These are phyloP conservation scores for Pituophis catenifer DNA, from an alignment of 2,113 vertebrate species.

Conservation along the genomic window DNA sequence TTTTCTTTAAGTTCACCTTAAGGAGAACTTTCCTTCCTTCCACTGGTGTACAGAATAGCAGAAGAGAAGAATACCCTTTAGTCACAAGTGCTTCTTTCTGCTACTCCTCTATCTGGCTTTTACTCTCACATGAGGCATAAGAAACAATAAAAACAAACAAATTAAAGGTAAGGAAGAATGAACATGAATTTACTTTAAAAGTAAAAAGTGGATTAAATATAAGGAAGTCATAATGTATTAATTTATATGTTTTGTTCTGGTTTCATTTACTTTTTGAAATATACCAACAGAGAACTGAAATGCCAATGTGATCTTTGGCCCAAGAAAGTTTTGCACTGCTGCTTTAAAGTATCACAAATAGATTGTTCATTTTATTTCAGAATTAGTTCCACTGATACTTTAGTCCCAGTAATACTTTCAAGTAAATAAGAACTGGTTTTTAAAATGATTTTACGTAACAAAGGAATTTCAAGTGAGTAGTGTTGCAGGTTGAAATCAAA, in stretches of 20 bases:
- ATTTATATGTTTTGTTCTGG: neutral
- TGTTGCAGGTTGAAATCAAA: neutral
- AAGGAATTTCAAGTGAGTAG: neutral
- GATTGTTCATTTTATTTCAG: neutral
- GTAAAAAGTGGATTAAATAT: neutral
- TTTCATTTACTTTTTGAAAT: neutral
- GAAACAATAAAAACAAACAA: neutral
- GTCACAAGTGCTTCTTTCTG: neutral
- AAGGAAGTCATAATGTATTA: neutral
- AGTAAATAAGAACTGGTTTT: neutral
- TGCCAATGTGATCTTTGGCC: neutral
- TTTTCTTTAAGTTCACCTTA: neutral
- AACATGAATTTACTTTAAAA: neutral
- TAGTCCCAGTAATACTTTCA: neutral
- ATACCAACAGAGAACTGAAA: neutral
- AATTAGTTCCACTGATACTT: neutral
- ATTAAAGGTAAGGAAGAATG: neutral
- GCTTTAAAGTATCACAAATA: neutral
- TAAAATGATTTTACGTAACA: neutral
- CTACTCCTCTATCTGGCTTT: neutral
- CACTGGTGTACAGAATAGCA: neutral
- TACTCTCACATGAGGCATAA: neutral
- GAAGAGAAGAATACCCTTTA: neutral
- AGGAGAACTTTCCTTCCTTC: neutral
- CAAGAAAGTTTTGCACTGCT: neutral